Evolutionary conservation across 1,140 invertebrate species (phyloP), one percentile per base, ranked within the genome.

Genomic region (Rhyzopertha dominica): DNA sequence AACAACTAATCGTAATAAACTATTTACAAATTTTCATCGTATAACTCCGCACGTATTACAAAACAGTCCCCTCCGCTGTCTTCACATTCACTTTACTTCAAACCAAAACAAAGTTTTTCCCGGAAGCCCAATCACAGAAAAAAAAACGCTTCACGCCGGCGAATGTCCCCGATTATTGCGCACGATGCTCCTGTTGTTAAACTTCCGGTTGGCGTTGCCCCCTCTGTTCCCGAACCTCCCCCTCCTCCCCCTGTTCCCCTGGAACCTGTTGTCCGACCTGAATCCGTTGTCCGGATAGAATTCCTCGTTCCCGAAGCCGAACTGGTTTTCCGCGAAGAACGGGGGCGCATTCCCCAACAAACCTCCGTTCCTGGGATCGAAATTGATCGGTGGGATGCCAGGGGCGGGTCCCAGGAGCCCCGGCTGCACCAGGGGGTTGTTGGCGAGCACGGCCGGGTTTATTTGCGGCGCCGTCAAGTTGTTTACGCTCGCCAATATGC

Each of bases 381-480:
- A 67, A 36, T 59, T 59, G 9, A 66, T 60, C 3, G 46, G 62
- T 25, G 61, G 65, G 18, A 62, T 54, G 2, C 56, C 59, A 2
- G 64, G 64, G 0, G 60, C 61, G 1, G 61, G 55, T n/a, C 65
- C 65, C 24, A 67, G 35, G 13, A 67, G 37, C 12, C 65, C 63
- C 31, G 56, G 62, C 19, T 60, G 57, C 5, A 49, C 32, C 2
- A 53, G 42, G 20, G 51, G 56, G 28, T 53, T 53, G 22, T 55
- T 46, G 7, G 31, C 13, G 18, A 44, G 13, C 12, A 54, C 35
- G 28, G 23, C 30, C 31, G 20, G 29, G 13, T 26, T 34, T n/a
- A 47, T 39, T 18, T 31, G 18, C 19, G 41, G 24, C 14, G 43
- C 43, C 18, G 49, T 55, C 36, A 61, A 38, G 26, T 56, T 58